Evolutionary conservation across 2,888 invertebrate genomes (phyloP), one percentile per base, ranked within the genome.

Genomic region (Stegana nigrithorax): DNA sequence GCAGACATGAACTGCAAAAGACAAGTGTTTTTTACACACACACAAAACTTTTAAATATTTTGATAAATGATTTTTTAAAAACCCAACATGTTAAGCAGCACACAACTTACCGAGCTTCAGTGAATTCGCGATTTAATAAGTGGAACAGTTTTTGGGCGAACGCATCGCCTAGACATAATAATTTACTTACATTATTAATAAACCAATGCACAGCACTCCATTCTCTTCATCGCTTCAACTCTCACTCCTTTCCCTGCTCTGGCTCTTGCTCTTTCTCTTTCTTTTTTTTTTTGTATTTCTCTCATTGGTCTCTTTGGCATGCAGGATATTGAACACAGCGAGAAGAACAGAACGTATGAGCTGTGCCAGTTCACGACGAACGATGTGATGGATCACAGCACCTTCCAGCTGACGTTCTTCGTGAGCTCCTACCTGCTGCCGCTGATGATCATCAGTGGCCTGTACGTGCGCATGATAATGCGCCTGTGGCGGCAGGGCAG

Each of bases 381-480:
- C 88, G 73, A 87, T 87, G 73, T 87, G 81, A 60, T 85, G 42
- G 70, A 88, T 83, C 67, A 65, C 67, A 66, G 75, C 62, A 76
- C 80, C 64, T 86, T 78, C 64, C 92, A 94, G 85, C 88, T 93
- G 84, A 89, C 90, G 25, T 96, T 97, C 87, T 93, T 96, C 83
- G 87, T 92, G 60, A 92, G 93, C 66, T 93, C 95, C 42, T 97
- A 95, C 85, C 89, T 94, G 70, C 88, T 97, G 74, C 97, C 97
- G 0, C 85, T 97, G 84, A 89, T 92, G 66, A 88, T 95, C 75
- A 96, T 96, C 80, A 92, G 93, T 82, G 90, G 93, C 55, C 88
- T 97, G 70, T 97, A 97, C 85, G 90, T 95, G 83, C 89, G 92
- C 79, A 95, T 97, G 94, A 88, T 97, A 80, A 90, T 91, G 80